Base-by-base conservation (phyloP, 2,888 invertebrate genomes). In the Autographa pulchrina region DNA sequence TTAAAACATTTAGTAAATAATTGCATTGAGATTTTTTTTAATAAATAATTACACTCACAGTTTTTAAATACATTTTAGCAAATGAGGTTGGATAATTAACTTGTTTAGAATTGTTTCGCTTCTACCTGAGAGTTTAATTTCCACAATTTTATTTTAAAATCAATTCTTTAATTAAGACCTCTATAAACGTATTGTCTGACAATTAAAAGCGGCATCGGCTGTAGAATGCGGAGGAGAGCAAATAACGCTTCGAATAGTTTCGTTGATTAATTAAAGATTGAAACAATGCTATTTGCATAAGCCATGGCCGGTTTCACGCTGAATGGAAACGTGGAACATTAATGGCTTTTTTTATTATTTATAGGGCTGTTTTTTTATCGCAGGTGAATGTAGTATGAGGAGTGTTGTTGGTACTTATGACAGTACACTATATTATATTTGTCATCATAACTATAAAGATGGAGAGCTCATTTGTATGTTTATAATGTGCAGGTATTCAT, bases 251-350 rank as follows among this genome's bases (percentile, higher is more conserved):
- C 20, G 0, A 75, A 70, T 71, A 68, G 63, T 71, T 77, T 48
- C 31, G n/a, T 35, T 58, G 71, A 71, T 68, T 68, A 77, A 80
- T 80, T 71, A 77, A 68, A 71, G 63, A 68, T 65, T 68, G 31
- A 65, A 80, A 80, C 71, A 52, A 25, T 52, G 31, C 38, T 65
- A 59, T 66, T 69, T 67, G 38, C 54, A 64, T 67, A 65, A 62
- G 16, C 11, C n/a, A 16, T 32, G 31, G 31, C 31, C 31, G 56
- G 56, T 20, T 59, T 31, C 32, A 16, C 16, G 31, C 32, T 25
- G n/a, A 59, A 59, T 31, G 48, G 11, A 20, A 4, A 25, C 54
- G 20, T 56, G 25, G 20, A 56, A 20, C 54, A 56, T 25, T 25
- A 56, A 20, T 56, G 13, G 13, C 13, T 48, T n/a, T 5, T 56